Percentiles rank a stretch among this genome's conserved stretches.
Evolutionary conservation across 2,888 invertebrate species (phyloP).

Genomic region (Drosophila diplacantha): DNA sequence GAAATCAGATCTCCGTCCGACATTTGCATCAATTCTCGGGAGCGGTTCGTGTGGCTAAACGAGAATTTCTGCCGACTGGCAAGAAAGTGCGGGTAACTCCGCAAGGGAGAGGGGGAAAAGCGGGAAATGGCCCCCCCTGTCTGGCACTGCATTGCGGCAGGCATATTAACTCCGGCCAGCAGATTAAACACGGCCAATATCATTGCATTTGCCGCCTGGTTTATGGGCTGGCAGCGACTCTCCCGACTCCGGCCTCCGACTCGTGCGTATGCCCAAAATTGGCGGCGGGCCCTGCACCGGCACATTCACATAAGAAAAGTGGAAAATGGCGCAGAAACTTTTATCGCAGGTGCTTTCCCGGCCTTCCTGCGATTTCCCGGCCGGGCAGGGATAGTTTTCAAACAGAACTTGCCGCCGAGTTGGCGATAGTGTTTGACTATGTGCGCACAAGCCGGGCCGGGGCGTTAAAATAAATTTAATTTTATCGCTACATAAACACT

Average conservation of each 20-base stretch:
- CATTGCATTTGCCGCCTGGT: constrained; percentile 56
- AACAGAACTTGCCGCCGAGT: constrained; percentile 53
- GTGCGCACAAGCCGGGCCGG: constrained; percentile 54
- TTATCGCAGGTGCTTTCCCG: constrained; percentile 66
- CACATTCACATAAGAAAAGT: constrained; percentile 41
- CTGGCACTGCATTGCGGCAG: constrained; percentile 46
- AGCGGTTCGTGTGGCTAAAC: constrained; percentile 9
- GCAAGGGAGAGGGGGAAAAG: not conserved
- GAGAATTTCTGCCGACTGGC: constrained; percentile 18
- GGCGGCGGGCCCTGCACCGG: not conserved
- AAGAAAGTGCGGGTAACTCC: constrained; percentile 12
- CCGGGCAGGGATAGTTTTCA: constrained; percentile 47
- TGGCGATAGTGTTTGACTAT: constrained; percentile 69
- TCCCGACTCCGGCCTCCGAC: constrained; percentile 8
- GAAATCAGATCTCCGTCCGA: constrained; percentile 5
- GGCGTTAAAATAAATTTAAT: constrained; percentile 69
- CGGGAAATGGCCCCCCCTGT: constrained; percentile 5
- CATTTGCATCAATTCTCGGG: constrained; percentile 13
- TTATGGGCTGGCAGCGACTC: constrained; percentile 41
- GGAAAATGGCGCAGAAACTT: constrained; percentile 69
- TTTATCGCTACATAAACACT: constrained; percentile 70
- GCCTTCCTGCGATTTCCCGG: constrained; percentile 62
- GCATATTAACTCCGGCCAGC: constrained; percentile 38
- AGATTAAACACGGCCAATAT: constrained; percentile 46
- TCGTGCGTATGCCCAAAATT: constrained; percentile 42